Evolutionary conservation across 2,113 vertebrate genomes (phyloP), one percentile per base, ranked within the genome.

Genomic region (Gadus chalcogrammus): DNA sequence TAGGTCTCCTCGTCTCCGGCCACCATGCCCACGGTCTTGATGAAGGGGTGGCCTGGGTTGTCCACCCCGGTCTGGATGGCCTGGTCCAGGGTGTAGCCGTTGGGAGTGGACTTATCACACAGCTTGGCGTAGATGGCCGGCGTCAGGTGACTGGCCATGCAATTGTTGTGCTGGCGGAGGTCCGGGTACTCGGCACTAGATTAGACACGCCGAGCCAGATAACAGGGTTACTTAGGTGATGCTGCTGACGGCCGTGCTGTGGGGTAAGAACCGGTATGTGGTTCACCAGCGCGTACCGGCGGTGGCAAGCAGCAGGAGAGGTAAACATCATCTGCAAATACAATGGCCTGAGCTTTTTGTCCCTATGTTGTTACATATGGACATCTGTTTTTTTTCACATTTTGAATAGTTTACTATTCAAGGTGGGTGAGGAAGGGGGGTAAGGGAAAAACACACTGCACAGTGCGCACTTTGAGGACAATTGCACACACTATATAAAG

Each of bases 11-110:
- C 97, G 74, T 99, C 97, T 4, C 97, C 97, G n/a, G 97, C 97
- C 67, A 99, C 91, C 88, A 93, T 86, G 73, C 91, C 91, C 2
- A 91, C 91, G 0, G 91, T 92, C 85, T 93, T 93, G 90, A 99
- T 99, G 91, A 98, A 99, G 18, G 97, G 97, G 83, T 99, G 97
- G 4, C 97, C 97, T 0, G 97, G 97, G 85, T 99, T 99, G 93
- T 99, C 97, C 17, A 99, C 96, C 0, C 97, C 97, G 0, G 97
- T 99, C 92, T 99, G 97, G 90, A 99, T 99, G 86, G 95, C 98
- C 80, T 95, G 83, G 86, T 99, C 97, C 89, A 99, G 80, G 0
- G 95, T 98, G 92, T 88, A 99, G 52, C 96, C 97, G 1, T 91
- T 95, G 73, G 97, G 93, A 15, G 97, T 99, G 77, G 90, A 75